Conservation (phyloP, 1,140 invertebrate genomes). For the Zaprionus kolodkinae region DNA sequence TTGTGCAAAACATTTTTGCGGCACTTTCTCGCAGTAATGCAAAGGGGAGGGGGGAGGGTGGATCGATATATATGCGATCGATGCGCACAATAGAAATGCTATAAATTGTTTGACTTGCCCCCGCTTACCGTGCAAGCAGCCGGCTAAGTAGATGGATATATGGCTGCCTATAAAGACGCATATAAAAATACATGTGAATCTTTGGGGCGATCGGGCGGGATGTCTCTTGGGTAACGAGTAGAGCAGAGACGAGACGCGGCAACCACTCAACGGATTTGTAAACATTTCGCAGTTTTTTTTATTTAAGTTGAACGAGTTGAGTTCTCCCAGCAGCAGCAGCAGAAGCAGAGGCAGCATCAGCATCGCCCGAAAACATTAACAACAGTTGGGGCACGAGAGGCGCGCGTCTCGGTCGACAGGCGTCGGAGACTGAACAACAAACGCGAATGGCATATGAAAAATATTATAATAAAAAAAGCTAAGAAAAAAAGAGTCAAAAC, state of each 20-base stretch:
- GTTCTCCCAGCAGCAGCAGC: constrained; percentile 34
- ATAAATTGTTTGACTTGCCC: constrained; percentile 28
- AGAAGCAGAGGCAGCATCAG: neutral
- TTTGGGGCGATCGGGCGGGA: constrained; percentile 18
- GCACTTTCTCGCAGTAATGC: neutral
- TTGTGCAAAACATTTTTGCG: constrained; percentile 22
- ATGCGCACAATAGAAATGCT: constrained; percentile 3
- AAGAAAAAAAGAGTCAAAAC: neutral
- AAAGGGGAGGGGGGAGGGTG: neutral
- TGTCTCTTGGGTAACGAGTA: constrained; percentile 71
- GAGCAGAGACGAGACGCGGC: constrained; percentile 39
- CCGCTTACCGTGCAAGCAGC: constrained; percentile 24
- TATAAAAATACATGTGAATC: constrained; percentile 66
- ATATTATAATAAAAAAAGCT: constrained; percentile 18
- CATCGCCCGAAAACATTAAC: constrained; percentile 45
- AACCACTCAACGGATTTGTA: constrained; percentile 76
- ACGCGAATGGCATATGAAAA: constrained; percentile 25
- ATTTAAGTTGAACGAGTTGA: constrained; percentile 43
- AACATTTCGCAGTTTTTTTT: constrained; percentile 68
- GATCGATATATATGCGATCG: neutral
- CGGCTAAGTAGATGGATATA: constrained; percentile 47
- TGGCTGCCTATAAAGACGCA: constrained; percentile 68
- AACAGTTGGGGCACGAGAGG: constrained; percentile 62
- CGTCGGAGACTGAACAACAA: constrained; percentile 35
- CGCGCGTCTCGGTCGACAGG: constrained; percentile 51